These are phyloP conservation scores for Tetramorium parvispinum DNA, from an alignment of 1,140 invertebrate species.

Conservation along the genomic window DNA sequence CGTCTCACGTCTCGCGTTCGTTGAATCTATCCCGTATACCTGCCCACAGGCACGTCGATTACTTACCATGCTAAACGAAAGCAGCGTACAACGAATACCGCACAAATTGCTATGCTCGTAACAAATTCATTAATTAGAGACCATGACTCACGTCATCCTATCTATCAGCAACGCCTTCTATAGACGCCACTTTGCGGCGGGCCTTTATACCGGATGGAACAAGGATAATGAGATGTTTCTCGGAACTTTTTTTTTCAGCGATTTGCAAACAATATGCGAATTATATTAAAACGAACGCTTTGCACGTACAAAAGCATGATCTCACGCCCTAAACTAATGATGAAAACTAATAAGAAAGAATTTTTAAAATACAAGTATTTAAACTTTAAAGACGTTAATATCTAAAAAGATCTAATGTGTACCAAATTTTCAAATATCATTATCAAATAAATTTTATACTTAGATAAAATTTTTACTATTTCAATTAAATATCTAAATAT, in stretches of 20 bases:
- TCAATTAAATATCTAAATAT: no score
- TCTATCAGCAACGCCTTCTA: slow-evolving; percentile 55
- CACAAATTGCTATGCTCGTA: slow-evolving; percentile 65
- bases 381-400: background rate
- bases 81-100: slow-evolving; percentile 56
- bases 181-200: slow-evolving; percentile 46
- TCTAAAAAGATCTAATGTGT: background rate
- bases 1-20: background rate
- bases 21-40: slow-evolving; percentile 37
- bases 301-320: background rate
- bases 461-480: no score
- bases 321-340: background rate
- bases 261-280: slow-evolving; percentile 35
- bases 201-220: slow-evolving; percentile 28
- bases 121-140: slow-evolving; percentile 70
- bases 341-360: background rate
- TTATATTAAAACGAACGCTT: slow-evolving; percentile 19
- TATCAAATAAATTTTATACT: no score
- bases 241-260: slow-evolving; percentile 12
- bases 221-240: slow-evolving; percentile 51
- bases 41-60: slow-evolving; percentile 13
- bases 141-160: slow-evolving; percentile 68
- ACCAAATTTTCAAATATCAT: background rate
- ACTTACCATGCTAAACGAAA: slow-evolving; percentile 55
- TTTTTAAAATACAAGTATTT: background rate